Percentiles rank a stretch among this genome's conserved stretches.
Evolutionary conservation across 2,888 invertebrate species (phyloP).

Genomic region (Tortrix viridana): DNA sequence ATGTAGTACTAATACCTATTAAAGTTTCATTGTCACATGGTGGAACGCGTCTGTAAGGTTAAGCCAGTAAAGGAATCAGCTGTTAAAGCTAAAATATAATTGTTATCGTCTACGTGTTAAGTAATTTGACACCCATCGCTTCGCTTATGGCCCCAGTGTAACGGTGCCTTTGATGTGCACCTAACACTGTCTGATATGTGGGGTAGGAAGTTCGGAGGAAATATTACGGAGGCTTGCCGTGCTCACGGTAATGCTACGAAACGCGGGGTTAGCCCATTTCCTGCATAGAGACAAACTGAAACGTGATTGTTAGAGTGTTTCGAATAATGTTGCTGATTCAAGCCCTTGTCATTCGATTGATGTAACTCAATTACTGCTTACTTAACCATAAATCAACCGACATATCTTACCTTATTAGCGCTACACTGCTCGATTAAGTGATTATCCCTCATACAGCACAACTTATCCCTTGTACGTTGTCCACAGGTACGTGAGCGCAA

Average conservation of each 20-base stretch:
- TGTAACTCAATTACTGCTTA: neutral
- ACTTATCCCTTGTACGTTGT: constrained; percentile 44
- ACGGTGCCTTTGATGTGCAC: constrained; percentile 60
- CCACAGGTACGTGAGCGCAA: constrained; percentile 50
- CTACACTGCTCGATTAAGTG: constrained; percentile 23
- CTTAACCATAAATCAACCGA: neutral
- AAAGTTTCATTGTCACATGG: constrained; percentile 13
- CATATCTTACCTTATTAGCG: constrained; percentile 6
- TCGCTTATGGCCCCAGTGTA: constrained; percentile 49
- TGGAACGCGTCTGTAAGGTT: too few relatives aligned
- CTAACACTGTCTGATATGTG: constrained; percentile 56
- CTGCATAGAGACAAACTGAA: neutral
- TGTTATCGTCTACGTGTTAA: too few relatives aligned
- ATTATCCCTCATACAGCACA: constrained; percentile 23
- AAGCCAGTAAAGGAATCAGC: too few relatives aligned
- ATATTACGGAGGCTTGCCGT: constrained; percentile 27
- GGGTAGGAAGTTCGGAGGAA: constrained; percentile 52
- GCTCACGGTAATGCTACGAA: constrained; percentile 12
- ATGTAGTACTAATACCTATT: neutral
- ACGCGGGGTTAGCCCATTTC: neutral
- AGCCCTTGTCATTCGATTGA: neutral
- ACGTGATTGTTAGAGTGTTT: neutral
- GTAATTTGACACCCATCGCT: constrained; percentile 37
- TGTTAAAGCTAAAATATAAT: too few relatives aligned
- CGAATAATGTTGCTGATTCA: neutral